Percentiles rank a stretch among this genome's conserved stretches.
Conservation (phyloP, 2,113 vertebrate genomes). For the Anoplopoma fimbria region DNA sequence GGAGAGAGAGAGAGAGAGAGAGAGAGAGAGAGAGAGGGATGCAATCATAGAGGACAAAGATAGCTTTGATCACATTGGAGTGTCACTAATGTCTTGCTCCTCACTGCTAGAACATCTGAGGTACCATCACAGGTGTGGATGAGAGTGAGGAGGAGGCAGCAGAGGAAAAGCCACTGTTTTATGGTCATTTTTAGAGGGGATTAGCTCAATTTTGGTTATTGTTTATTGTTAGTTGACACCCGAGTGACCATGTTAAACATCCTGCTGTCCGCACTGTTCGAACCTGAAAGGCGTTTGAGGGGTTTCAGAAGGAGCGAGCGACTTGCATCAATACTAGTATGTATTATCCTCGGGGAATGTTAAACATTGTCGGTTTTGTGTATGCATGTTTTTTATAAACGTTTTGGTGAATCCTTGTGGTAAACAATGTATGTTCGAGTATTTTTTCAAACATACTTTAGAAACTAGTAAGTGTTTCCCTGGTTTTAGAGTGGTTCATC, state of each 20-base stretch:
- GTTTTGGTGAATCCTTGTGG: constrained; percentile 2
- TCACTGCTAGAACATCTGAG: constrained; percentile 72
- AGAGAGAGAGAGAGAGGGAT: constrained; percentile 45
- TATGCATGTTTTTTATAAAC: background rate
- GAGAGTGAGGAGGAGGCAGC: constrained; percentile 32
- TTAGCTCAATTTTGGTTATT: constrained; percentile 19
- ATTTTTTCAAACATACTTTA: background rate
- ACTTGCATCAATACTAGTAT: constrained; percentile 81
- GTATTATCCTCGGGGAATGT: constrained; percentile 57
- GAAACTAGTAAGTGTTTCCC: constrained; percentile 2
- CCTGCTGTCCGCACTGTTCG: constrained; percentile 81
- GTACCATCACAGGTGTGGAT: constrained; percentile 65
- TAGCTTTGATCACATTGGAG: constrained; percentile 77
- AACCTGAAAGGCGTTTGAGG: constrained; percentile 79
- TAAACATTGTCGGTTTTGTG: constrained; percentile 7
- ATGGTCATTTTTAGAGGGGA: constrained; percentile 18
- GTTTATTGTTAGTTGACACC: constrained; percentile 21
- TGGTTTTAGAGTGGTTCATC: constrained; percentile 37
- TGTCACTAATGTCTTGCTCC: constrained; percentile 76
- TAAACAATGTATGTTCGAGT: background rate
- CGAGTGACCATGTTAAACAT: constrained; percentile 81
- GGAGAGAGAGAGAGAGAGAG: constrained; percentile 24
- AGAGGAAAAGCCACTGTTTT: constrained; percentile 19
- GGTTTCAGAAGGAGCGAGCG: constrained; percentile 80
- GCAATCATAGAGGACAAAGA: constrained; percentile 69